Evolutionary conservation across 2,113 vertebrate genomes (phyloP), one percentile per base, ranked within the genome.

Genomic region (Lutjanus erythropterus): DNA sequence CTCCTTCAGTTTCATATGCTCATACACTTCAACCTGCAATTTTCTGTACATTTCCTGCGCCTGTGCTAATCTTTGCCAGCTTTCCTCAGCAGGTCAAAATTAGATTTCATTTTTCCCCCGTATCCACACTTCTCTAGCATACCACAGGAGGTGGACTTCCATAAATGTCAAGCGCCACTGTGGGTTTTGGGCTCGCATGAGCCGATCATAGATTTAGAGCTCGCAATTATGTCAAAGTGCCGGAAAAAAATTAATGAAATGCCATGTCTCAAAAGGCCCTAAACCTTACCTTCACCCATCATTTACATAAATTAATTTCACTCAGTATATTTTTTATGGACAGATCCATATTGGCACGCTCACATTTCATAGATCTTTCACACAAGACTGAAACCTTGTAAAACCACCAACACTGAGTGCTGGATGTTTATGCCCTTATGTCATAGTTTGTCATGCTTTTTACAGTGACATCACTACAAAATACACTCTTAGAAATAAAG

Each of bases 301-400:
- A 96, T 97, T 97, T 96, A 92, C 94, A 95, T 95, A 92, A 93
- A 95, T 96, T 96, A 94, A 96, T 96, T 96, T 94, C 58, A 74
- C 59, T 88, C 92, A 85, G 65, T 73, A 61, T 82, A 64, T 80
- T 50, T 94, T 94, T 94, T 92, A 94, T 94, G 86, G 90, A 92
- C 91, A 84, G 89, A 91, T 92, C 91, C 93, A 93, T 91, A 93
- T 94, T 94, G 92, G 37, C 47, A 6, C 72, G 68, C 91, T 95
- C 93, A 94, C 89, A 93, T 95, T 95, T 86, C 6, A 94, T 92
- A 75, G 91, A 68, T 67, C 56, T 92, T 88, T 89, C 86, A 81
- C 92, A 90, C 75, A 91, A 85, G 89, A 88, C 87, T 85, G 73
- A 92, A 93, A 74, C 93, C 85, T 79, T 74, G 70, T 94, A 92